Base-by-base conservation (phyloP, 2,797 vertebrate genomes). In the Paguma larvata region DNA sequence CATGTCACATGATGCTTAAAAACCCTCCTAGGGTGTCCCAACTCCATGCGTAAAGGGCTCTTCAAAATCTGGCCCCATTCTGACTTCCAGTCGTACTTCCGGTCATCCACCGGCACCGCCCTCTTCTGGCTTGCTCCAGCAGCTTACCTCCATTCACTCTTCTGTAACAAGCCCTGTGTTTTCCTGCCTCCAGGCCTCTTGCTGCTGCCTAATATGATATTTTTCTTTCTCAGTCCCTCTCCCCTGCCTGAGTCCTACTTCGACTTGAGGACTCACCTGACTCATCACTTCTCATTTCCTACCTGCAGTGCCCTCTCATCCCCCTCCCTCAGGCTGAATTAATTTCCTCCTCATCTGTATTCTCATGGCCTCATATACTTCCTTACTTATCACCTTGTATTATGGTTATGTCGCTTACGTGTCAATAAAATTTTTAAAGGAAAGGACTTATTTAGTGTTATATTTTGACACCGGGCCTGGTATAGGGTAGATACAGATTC, bases 261-360 rank as follows among this genome's bases (percentile, higher is more conserved):
- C 0, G 2, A 5, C 67, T 0, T 41, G 0, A 27, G 83, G 16
- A 73, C 38, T 34, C 65, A 27, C 62, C 73, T 44, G 30, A 25
- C 25, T 51, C 73, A 38, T 67, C 62, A 1, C 92, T 25, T 75
- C 78, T 85, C 32, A 34, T 23, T 68, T 2, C 44, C 86, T 56
- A 51, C 1, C 0, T 9, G 25, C 30, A 7, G 2, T n/a, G 80
- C 70, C 68, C 56, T 78, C 85, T 44, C 32, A 32, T 32, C 38
- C 75, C n/a, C 30, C 30, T 68, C 34, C 82, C 68, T 73, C n/a
- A 11, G 85, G 92, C 77, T 87, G 89, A 97, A 90, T 75, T 79
- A 41, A 75, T 88, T 87, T 93, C 48, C 75, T 89, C 34, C 85
- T 93, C 77, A 46, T 70, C 82, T 84, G 72, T 25, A 27, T 68